A percentile compares a stretch with the other conserved stretches of the same genome.
Conservation (phyloP, 2,797 vertebrate genomes). For the Anabacerthia variegaticeps region DNA sequence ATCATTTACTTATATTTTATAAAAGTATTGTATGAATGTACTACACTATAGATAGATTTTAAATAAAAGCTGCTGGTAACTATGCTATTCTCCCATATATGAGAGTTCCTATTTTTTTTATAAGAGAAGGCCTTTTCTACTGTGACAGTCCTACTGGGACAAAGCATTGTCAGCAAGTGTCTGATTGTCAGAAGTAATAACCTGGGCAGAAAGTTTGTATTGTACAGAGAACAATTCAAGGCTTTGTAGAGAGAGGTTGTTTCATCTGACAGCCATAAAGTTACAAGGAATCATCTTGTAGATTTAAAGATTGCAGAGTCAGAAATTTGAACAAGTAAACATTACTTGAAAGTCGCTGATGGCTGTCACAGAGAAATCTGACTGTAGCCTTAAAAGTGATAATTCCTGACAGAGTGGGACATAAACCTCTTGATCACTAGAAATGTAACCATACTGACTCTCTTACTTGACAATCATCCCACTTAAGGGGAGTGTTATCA, state of each 20-base stretch:
- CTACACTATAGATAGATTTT: not conserved
- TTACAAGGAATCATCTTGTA: not conserved
- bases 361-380: not conserved
- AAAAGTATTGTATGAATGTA: not conserved
- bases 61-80: not conserved
- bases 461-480: not conserved
- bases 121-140: not conserved
- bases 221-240: not conserved
- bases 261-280: not conserved
- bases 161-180: not conserved
- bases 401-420: not conserved
- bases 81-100: not conserved
- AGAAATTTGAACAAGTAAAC: not conserved
- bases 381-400: not conserved
- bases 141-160: not conserved
- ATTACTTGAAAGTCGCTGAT: not conserved
- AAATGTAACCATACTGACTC: not conserved
- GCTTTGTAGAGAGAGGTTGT: not conserved
- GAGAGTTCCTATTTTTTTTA: not conserved
- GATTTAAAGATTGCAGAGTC: not conserved
- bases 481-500: not conserved
- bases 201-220: not conserved
- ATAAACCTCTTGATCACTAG: not conserved
- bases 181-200: not conserved
- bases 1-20: not conserved